phyloP scores from a whole-genome alignment of 2,113 vertebrate genomes.

The Balaenoptera acutorostrata region DNA sequence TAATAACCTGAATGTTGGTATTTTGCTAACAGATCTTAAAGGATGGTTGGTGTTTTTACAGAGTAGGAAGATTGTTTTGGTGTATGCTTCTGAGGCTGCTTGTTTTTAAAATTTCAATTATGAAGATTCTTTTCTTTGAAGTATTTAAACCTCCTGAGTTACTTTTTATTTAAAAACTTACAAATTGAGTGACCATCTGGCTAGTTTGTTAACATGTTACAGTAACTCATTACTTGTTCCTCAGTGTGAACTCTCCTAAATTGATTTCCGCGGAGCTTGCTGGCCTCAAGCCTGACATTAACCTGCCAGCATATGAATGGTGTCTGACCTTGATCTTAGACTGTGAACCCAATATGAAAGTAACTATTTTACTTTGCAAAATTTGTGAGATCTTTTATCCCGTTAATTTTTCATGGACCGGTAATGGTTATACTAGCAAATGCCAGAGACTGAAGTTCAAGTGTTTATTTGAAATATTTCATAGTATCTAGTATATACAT shows the following conservation, averaged over 20 bases:
- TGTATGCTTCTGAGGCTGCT: not conserved
- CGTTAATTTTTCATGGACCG: not conserved
- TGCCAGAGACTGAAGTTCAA: not conserved
- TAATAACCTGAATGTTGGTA: not conserved
- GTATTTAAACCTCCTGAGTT: not conserved
- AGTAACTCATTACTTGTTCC: conserved; percentile 34
- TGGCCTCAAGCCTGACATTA: conserved; percentile 47
- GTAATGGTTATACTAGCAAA: not conserved
- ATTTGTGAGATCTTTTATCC: not conserved
- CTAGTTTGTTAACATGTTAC: not conserved
- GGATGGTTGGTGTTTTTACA: not conserved
- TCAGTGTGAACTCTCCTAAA: not conserved
- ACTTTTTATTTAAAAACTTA: conserved; percentile 5
- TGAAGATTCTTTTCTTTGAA: not conserved
- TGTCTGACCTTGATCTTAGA: conserved; percentile 41
- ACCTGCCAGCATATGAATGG: conserved; percentile 23
- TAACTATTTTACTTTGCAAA: not conserved
- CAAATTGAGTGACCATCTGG: not conserved
- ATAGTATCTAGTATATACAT: not conserved
- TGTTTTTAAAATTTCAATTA: not conserved
- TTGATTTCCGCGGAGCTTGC: conserved; percentile 47
- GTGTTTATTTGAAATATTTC: not conserved
- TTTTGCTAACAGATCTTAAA: not conserved
- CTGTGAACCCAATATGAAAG: conserved; percentile 28
- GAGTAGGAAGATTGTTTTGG: not conserved